Conservation (phyloP, 2,797 vertebrate species). For the Brotula barbata region DNA sequence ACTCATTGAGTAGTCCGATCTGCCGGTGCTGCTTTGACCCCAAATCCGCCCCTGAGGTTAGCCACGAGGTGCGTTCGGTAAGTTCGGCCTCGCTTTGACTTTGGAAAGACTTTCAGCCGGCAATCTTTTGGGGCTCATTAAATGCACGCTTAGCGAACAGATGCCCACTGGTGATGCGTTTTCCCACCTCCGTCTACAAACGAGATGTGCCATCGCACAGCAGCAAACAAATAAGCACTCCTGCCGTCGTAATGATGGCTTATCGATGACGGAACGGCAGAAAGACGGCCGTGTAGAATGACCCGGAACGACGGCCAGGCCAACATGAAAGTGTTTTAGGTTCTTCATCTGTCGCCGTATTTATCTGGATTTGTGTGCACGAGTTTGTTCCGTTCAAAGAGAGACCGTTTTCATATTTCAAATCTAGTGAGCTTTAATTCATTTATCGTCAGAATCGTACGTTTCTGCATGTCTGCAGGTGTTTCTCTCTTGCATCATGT, state of each 20-base stretch:
- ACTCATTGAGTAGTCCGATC: conserved; percentile 30
- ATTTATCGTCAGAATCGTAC: too few species aligned
- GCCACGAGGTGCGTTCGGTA: conserved; percentile 26
- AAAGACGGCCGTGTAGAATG: conserved; percentile 9
- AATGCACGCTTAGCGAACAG: conserved; percentile 51
- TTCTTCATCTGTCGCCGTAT: conserved; percentile 13
- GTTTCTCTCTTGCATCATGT: too few species aligned
- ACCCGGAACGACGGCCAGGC: neutral
- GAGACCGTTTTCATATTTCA: too few species aligned
- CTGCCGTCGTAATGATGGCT: conserved; percentile 41
- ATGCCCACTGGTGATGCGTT: conserved; percentile 50
- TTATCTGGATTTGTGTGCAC: conserved; percentile 5
- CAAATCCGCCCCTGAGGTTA: conserved; percentile 38
- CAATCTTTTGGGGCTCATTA: conserved; percentile 64
- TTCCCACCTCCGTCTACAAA: conserved; percentile 52
- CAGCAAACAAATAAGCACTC: conserved; percentile 47
- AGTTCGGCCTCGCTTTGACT: conserved; percentile 54
- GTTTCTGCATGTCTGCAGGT: too few species aligned
- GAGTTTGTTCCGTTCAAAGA: too few species aligned
- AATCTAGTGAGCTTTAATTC: too few species aligned
- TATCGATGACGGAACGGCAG: conserved; percentile 27
- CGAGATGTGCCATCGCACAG: conserved; percentile 40
- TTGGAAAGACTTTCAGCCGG: conserved; percentile 57
- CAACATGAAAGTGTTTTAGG: conserved; percentile 20
- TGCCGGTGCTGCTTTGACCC: conserved; percentile 32